Evolutionary conservation across 2,888 invertebrate genomes (phyloP), one percentile per base, ranked within the genome.

Genomic region (Drosophila longiperda): DNA sequence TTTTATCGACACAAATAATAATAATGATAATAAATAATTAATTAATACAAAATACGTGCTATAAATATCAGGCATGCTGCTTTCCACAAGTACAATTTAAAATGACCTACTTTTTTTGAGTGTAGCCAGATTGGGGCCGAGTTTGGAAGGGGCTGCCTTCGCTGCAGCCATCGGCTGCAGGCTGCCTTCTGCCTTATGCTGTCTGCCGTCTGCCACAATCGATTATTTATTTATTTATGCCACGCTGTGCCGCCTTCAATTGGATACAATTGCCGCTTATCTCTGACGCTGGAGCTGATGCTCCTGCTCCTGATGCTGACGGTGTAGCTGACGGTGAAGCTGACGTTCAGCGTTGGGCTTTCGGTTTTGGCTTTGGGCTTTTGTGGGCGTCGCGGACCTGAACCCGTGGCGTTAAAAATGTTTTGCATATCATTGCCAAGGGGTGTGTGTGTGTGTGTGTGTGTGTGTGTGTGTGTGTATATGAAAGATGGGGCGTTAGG

Each of bases 151-250:
- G 8, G 49, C 20, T 42, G 34, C 23, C 42, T 34, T 11, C 36
- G 33, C 33, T 49, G 32, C 42, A 33, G 45, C 61, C 63, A 36
- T 36, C 54, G 54, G 60, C 58, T 58, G 29, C 29, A 29, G 8
- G 49, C 17, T 42, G 34, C 23, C 42, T 34, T 11, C 36, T 50
- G 32, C 42, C 54, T 36, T 52, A 54, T 58, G 53, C 42, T 49
- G 54, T 52, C 58, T 58, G 53, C 42, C 53, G 59, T 53, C 63
- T 64, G 59, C 59, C 63, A 78, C 82, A 78, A 88, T 85, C 85
- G 85, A 89, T 87, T 85, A 83, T 86, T 88, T 88, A 85, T 88
- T 89, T 87, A 87, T 88, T 89, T 87, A 88, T 83, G 82, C 80
- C 83, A 82, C 78, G 78, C 84, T 82, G 74, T 81, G 79, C 80